Conservation (phyloP, 1,140 invertebrate genomes). For the Tetraneura akinire region DNA sequence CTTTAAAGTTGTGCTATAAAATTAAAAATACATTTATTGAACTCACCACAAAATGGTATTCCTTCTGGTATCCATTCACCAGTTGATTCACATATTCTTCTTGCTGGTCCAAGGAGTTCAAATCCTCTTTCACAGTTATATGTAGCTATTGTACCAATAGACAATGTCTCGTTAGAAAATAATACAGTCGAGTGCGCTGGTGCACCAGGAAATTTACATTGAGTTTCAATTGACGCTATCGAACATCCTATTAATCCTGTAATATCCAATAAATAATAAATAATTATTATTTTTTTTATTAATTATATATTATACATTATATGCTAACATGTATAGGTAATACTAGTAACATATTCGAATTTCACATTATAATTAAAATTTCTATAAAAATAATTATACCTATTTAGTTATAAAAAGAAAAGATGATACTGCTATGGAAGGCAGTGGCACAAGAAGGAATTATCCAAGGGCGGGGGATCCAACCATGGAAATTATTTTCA, state of each 20-base stretch:
- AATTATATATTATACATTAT: no score
- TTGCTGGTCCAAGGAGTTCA: constrained; percentile 81
- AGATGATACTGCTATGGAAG: no score
- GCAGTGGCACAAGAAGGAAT: no score
- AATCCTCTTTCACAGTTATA: constrained; percentile 89
- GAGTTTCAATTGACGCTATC: constrained; percentile 53
- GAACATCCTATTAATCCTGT: constrained; percentile 26
- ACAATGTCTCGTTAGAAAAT: constrained; percentile 72
- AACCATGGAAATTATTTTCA: no score
- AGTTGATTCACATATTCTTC: constrained; percentile 73
- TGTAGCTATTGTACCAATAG: constrained; percentile 73
- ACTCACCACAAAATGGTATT: constrained; percentile 93
- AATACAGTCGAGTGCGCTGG: constrained; percentile 82
- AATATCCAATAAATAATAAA: background rate
- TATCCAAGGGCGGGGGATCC: no score
- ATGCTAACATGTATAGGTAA: no score
- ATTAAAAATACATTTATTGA: background rate
- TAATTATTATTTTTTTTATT: no score
- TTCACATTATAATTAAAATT: no score
- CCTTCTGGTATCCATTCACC: constrained; percentile 87
- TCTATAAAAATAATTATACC: no score
- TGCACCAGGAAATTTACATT: constrained; percentile 87
- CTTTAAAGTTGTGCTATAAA: no score
- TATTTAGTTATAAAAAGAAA: no score
- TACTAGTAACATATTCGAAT: no score